Evolutionary conservation across 2,797 vertebrate genomes (phyloP).

Genomic region (Melanotaenia trifasciata): DNA sequence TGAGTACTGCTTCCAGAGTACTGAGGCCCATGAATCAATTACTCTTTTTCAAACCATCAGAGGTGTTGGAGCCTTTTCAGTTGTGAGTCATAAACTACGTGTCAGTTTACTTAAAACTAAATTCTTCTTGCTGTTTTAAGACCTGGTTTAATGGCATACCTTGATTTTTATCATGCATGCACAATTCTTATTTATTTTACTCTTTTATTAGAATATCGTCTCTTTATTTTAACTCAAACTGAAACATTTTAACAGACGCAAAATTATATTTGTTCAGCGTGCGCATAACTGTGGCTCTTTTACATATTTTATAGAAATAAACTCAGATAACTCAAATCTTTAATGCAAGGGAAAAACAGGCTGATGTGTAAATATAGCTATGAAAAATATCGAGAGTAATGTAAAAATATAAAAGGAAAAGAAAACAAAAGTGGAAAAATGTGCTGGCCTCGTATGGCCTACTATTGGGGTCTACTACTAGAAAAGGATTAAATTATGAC

Average conservation of each 20-base stretch:
- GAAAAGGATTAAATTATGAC: constrained; percentile 31
- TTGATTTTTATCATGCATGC: not conserved
- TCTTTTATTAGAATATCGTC: not conserved
- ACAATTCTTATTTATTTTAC: not conserved
- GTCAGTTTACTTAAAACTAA: not conserved
- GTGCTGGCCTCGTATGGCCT: not conserved
- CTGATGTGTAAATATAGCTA: not conserved
- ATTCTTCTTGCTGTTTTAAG: not conserved
- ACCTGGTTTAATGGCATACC: not conserved
- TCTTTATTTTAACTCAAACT: not conserved
- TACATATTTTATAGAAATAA: too few relatives aligned
- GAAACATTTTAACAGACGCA: not conserved
- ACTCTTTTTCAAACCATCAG: not conserved
- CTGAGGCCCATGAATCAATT: not conserved
- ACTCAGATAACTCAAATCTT: too few relatives aligned
- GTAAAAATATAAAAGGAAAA: not conserved
- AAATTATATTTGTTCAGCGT: not conserved
- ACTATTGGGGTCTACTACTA: not conserved
- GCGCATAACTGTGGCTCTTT: not conserved
- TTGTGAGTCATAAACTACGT: not conserved
- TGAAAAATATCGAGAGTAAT: not conserved
- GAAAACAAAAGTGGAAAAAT: not conserved
- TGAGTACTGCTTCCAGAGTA: not conserved
- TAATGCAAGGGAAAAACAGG: not conserved
- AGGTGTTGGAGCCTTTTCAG: not conserved